Base-by-base conservation (phyloP, 92 coral and sea anemone species). In the Epizoanthus fatuus region DNA sequence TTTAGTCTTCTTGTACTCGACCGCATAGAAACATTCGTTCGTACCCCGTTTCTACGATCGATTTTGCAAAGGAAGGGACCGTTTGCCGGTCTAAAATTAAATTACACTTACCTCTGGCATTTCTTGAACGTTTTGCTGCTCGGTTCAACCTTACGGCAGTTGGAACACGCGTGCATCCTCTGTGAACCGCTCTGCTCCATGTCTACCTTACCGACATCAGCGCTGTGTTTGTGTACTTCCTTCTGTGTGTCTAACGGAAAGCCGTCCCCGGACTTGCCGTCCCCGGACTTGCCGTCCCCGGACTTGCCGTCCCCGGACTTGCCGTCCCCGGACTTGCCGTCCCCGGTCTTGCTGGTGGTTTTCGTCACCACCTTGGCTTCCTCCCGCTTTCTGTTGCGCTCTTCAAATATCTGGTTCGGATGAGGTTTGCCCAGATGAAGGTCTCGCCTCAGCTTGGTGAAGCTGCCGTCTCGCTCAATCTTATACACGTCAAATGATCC, bases 341-440 rank as follows among this genome's bases (percentile, higher is more conserved):
- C 35, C 38, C 62, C 35, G 19, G 49, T 32, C 12, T 63, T 25
- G 16, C 54, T 16, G 17, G 9, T 56, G 29, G 80, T n/a, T 75
- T 39, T 76, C 60, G 69, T 37, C 42, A 1, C 52, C 10, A 67
- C 74, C 75, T 62, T 75, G 40, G 47, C 72, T 69, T 90, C 91
- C 2, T 64, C 88, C 67, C 79, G 86, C 62, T 86, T 91, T 63
- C 83, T 80, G 29, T 76, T 74, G 19, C 63, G 70, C 39, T 92
- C 89, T 68, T 95, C 98, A 79, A 68, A 95, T 52, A 88, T 86
- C 58, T 91, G 80, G 81, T 95, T 92, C 0, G 99, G 99, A 82
- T 97, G 99, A 1, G 96, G 92, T 82, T 95, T 92, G 2, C 87
- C 92, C 45, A 97, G 75, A 25, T 84, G 96, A 12, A 97, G 85